Conservation (phyloP, 2,113 vertebrate species). For the Ochotona princeps region DNA sequence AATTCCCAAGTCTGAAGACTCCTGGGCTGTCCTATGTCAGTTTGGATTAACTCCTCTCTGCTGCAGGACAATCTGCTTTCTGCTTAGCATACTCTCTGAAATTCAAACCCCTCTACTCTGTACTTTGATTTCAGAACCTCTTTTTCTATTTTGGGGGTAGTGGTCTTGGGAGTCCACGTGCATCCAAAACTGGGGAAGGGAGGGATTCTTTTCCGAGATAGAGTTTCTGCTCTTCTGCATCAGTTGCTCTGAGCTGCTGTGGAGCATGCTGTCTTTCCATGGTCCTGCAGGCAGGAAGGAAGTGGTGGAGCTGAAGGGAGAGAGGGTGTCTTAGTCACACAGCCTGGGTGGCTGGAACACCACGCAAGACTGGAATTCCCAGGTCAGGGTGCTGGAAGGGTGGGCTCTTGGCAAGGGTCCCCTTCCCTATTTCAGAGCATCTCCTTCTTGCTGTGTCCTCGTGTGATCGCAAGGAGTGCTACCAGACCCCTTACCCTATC, state of each 20-base stretch:
- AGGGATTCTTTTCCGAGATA: neutral
- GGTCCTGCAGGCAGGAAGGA: too few relatives aligned
- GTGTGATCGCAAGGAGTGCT: too few relatives aligned
- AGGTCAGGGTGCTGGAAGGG: neutral
- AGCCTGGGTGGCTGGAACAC: neutral
- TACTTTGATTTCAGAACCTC: conserved; percentile 52
- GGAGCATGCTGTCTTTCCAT: neutral
- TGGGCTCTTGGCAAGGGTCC: neutral
- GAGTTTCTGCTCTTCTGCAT: neutral
- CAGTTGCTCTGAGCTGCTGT: neutral
- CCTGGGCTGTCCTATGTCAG: conserved; percentile 36
- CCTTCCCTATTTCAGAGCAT: neutral
- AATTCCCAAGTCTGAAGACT: conserved; percentile 20
- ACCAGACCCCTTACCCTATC: neutral
- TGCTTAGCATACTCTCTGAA: conserved; percentile 61
- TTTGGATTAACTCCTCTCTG: conserved; percentile 51
- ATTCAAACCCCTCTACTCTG: conserved; percentile 46
- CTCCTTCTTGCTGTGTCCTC: neutral
- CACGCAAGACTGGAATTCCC: neutral
- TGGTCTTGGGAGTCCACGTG: neutral
- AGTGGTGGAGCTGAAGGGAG: neutral
- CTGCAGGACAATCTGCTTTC: neutral
- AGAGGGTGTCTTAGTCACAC: accelerated
- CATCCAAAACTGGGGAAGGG: neutral
- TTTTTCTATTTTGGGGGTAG: neutral